Percentiles rank a stretch among this genome's conserved stretches.
Conservation (phyloP, 2,113 vertebrate species). For the Coptodon rendalli region DNA sequence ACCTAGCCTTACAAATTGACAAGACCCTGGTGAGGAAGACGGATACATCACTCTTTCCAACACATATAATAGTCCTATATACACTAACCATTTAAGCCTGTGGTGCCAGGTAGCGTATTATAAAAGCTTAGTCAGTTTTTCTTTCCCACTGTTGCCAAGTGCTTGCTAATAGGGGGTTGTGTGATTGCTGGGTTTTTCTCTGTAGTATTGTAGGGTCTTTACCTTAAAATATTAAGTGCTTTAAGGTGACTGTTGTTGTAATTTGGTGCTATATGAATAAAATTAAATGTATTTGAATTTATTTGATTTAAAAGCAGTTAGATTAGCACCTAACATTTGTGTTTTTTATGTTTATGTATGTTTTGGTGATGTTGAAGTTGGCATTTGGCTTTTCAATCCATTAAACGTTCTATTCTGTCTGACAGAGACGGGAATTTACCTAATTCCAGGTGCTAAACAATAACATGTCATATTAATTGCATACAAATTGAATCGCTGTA, state of each 20-base stretch:
- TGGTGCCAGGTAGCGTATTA: neutral
- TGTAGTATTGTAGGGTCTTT: neutral
- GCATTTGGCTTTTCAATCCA: neutral
- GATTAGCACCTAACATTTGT: neutral
- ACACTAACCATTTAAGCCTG: neutral
- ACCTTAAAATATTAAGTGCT: neutral
- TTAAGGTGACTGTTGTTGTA: neutral
- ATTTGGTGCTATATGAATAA: neutral
- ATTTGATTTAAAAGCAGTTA: neutral
- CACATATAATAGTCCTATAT: neutral
- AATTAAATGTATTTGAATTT: neutral
- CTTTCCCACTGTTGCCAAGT: neutral
- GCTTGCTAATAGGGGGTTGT: neutral
- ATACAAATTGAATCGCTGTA: conserved; percentile 28
- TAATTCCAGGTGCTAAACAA: conserved; percentile 6
- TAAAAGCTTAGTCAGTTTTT: neutral
- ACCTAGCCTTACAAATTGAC: neutral
- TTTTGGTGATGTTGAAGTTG: neutral
- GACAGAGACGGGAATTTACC: neutral
- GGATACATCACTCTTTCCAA: neutral
- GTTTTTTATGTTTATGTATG: neutral
- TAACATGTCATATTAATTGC: conserved; percentile 30
- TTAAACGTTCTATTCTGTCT: neutral
- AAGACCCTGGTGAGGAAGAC: neutral
- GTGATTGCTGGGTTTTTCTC: neutral